Conservation (phyloP, 2,888 invertebrate species). For the Mamestra brassicae region DNA sequence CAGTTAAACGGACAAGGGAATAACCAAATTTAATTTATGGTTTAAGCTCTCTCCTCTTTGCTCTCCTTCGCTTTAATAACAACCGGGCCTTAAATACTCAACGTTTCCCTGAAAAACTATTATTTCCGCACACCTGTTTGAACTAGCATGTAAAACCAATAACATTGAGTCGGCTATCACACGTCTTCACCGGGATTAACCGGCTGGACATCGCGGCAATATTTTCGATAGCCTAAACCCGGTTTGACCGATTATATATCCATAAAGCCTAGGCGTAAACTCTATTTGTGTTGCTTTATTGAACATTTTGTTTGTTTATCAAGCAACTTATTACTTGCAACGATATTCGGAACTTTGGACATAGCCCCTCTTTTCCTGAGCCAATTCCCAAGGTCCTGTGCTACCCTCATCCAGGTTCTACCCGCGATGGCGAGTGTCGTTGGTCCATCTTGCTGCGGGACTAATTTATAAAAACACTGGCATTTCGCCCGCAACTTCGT, state of each 20-base stretch:
- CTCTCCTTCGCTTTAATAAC: too few relatives aligned
- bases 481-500: too few relatives aligned
- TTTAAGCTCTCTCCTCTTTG: too few relatives aligned
- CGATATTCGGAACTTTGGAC: background rate
- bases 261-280: background rate
- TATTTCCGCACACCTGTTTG: background rate
- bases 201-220: background rate
- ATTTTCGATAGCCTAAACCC: conserved; percentile 13
- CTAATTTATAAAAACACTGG: too few relatives aligned
- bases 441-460: too few relatives aligned
- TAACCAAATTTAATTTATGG: too few relatives aligned
- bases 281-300: background rate
- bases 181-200: background rate
- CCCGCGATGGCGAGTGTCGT: too few relatives aligned
- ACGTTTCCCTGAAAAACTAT: background rate
- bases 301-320: background rate
- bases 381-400: too few relatives aligned
- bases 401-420: too few relatives aligned
- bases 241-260: background rate
- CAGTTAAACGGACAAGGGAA: too few relatives aligned
- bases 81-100: too few relatives aligned
- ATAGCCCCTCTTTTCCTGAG: too few relatives aligned
- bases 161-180: background rate
- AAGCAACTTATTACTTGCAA: background rate
- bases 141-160: conserved; percentile 1